phyloP scores from a whole-genome alignment of 2,113 vertebrate species.

The Actinemys pallida region DNA sequence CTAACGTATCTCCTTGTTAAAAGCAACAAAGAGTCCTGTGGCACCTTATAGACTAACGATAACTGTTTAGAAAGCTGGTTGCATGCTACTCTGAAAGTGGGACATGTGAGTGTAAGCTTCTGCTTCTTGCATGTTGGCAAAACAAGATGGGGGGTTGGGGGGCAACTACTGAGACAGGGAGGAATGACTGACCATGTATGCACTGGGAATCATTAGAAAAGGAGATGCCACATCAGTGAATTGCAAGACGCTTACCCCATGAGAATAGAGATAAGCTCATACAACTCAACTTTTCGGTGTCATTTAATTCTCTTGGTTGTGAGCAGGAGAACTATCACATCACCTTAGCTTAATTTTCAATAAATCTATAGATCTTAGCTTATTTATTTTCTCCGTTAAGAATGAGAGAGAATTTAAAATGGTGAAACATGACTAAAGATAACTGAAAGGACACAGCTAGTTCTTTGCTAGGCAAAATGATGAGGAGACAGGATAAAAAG shows the following conservation, averaged over 20 bases:
- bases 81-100: slow-evolving; percentile 10
- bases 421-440: background rate
- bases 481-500: background rate
- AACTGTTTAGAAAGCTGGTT: slow-evolving; percentile 7
- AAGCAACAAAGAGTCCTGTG: no score
- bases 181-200: slow-evolving; percentile 35
- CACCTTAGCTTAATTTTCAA: slow-evolving; percentile 27
- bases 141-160: slow-evolving; percentile 26
- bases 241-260: slow-evolving; percentile 19
- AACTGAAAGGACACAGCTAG: background rate
- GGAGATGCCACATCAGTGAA: slow-evolving; percentile 36
- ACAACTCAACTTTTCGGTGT: background rate
- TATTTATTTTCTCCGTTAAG: slow-evolving; percentile 5
- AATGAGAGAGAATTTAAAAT: background rate
- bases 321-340: slow-evolving; percentile 14
- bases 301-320: slow-evolving; percentile 45
- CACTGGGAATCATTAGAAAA: slow-evolving; percentile 41
- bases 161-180: slow-evolving; percentile 31
- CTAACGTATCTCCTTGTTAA: background rate
- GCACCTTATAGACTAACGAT: no score
- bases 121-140: slow-evolving; percentile 33
- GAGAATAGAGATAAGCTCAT: slow-evolving; percentile 29
- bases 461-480: background rate
- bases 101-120: background rate
- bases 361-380: background rate